Base-by-base conservation (phyloP, 2,113 vertebrate species). In the Sylvilagus bachmani region DNA sequence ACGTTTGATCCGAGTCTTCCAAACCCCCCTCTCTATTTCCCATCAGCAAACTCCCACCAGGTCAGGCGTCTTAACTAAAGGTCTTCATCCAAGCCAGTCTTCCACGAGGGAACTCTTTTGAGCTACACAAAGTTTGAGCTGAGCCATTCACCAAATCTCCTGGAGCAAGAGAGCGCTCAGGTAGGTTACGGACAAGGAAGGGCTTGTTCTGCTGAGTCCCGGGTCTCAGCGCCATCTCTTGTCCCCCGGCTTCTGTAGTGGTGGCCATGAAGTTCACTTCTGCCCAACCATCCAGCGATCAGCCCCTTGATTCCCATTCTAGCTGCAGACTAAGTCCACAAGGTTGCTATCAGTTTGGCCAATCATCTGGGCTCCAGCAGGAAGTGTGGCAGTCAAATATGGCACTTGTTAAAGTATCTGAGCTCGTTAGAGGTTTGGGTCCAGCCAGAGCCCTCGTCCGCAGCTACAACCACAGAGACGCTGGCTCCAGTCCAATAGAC, bases 391-490 rank as follows among this genome's bases (percentile, higher is more conserved):
- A 90, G 94, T 91, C 85, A 75, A 36, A 19, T 62, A 53, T 38
- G 53, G 93, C 94, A 87, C 53, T 67, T 12, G 27, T 90, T 29
- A 51, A 92, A 82, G 73, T n/a, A 58, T 33, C 49, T 84, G 73
- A 16, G 82, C 55, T 95, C 96, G 89, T 93, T 74, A 87, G 77
- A 2, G 70, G 80, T 70, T 92, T 75, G 33, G 67, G 5, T 64
- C 86, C 61, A 73, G 36, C 33, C 19, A 11, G 78, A 81, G 27
- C 53, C 79, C 19, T 74, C 51, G 33, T 69, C 85, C 11, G 5
- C 24, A 27, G 88, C 85, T 58, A 77, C 33, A 69, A 38, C 92
- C 90, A 94, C 83, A 92, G 62, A 86, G 44, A 94, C 86, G 84
- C 90, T 91, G 78, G 71, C 29, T 90, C 92, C 93, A 62, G 55